Base-by-base conservation (phyloP, 30 jellyfish, hydroid and myxozoan species). In the Cassiopea andromeda region DNA sequence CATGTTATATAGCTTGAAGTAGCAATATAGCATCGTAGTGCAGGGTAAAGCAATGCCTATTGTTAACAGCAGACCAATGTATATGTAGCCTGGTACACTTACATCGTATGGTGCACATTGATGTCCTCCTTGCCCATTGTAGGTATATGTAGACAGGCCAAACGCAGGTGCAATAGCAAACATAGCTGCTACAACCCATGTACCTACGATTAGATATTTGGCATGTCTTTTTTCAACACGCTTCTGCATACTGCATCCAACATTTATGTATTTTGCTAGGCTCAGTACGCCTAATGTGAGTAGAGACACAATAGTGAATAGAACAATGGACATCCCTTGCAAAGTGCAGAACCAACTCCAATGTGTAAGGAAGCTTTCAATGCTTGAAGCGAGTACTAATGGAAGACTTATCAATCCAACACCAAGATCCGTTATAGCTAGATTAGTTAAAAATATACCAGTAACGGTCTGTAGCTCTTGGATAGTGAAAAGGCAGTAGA, bases 121-220 rank as follows among this genome's bases (percentile, higher is more conserved):
- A 16, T 88, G 89, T 64, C 97, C 88, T 4, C 93, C 78, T 57
- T 1, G 69, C 38, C 38, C 60, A 61, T 84, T 78, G 75, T 69
- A 83, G 7, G 87, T 17, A 67, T 88, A 93, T 57, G 69, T 69
- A 80, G 94, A 84, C 98, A 97, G 88, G 15, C 98, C 98, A 17
- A 83, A 44, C 14, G 75, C 73, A 7, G 98, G 98, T 57, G 95
- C 98, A 3, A 77, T 18, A 19, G 94, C 97, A 45, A 93, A 66
- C 1, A 83, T 50, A 10, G 84, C 19, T 2, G 98, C 84, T 44
- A 61, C 77, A 43, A 77, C 2, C 98, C 98, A 93, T n/a, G 83
- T 69, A 1, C 58, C 80, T 13, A 70, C 83, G 60, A 93, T 84
- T 44, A 69, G 27, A 14, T 47, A 46, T 10, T 54, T 18, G 2